These are phyloP conservation scores for Orthosia incerta DNA, from an alignment of 2,888 invertebrate genomes.

Conservation along the genomic window DNA sequence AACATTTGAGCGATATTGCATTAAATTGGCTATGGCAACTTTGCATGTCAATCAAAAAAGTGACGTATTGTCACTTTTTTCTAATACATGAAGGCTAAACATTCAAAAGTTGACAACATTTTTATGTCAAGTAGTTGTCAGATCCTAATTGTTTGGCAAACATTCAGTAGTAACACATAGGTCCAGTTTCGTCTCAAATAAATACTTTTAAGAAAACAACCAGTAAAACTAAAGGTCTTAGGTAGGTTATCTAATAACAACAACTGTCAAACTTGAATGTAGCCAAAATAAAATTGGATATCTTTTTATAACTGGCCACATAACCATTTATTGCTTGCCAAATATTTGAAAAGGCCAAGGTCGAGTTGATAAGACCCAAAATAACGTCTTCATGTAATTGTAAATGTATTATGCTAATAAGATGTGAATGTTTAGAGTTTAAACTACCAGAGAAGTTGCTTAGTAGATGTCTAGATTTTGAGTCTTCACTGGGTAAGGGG, in stretches of 20 bases:
- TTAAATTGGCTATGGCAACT: slow-evolving; percentile 4
- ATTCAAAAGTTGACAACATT: not conserved
- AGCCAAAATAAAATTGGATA: not conserved
- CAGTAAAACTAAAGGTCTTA: not conserved
- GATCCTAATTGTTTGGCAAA: not conserved
- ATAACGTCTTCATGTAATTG: not conserved
- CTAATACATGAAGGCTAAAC: not conserved
- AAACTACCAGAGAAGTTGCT: not conserved
- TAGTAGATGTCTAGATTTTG: not conserved
- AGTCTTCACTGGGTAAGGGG: not conserved
- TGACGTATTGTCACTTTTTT: too few relatives aligned
- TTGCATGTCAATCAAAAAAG: not conserved
- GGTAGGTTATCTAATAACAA: not conserved
- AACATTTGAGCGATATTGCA: slow-evolving; percentile 7
- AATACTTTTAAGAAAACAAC: not conserved
- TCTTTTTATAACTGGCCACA: slow-evolving; percentile 11
- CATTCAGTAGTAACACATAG: not conserved
- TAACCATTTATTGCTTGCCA: not conserved
- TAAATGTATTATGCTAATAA: not conserved
- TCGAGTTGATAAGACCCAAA: not conserved
- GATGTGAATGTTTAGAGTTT: not conserved
- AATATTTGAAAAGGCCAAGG: slow-evolving; percentile 15
- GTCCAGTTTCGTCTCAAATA: not conserved
- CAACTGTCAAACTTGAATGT: not conserved
- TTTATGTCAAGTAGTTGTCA: not conserved